Base-by-base conservation (phyloP, 2,113 vertebrate genomes). In the Variabilichromis moorii region DNA sequence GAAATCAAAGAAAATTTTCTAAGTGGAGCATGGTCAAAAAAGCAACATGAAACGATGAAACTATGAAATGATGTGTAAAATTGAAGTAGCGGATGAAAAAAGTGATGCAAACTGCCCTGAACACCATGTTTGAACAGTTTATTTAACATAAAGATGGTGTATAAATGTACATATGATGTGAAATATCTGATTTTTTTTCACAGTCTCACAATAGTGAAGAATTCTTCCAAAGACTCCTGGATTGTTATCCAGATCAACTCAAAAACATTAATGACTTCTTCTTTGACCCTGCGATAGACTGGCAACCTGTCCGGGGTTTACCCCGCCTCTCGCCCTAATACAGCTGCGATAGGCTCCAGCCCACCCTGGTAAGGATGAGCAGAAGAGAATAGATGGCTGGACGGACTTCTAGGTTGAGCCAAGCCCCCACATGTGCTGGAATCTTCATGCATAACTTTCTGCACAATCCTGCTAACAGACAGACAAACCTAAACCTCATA, bases 261-360 rank as follows among this genome's bases (percentile, higher is more conserved):
- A 50, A n/a, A n/a, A 78, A 51, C 73, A 51, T 50, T 50, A 13
- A 50, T 51, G 26, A 51, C 16, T 78, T 66, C 17, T 37, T 66
- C 33, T 37, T 37, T 66, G 31, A 66, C 61, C 17, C 31, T 66
- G 61, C 6, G 1, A 35, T 12, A 66, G 6, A 35, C 10, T 37
- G 17, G 61, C 0, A 0, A 66, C 31, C 17, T 66, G 61, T 66
- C 10, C 61, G n/a, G 61, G 33, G 61, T 66, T 66, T 66, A 37
- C 33, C 33, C 61, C 1, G 1, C 33, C 61, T n/a, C 17, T 66
- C 4, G 0, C 61, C 33, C 61, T 37, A 66, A n/a, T n/a, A 66
- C 61, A 66, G 61, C 33, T n/a, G 33, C 2, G 61, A 66, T 37
- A 66, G 19, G 61, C 10, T 66, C 33, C 10, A n/a, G 31, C 61